Conservation (phyloP, 2,113 vertebrate species). For the Rhea pennata region DNA sequence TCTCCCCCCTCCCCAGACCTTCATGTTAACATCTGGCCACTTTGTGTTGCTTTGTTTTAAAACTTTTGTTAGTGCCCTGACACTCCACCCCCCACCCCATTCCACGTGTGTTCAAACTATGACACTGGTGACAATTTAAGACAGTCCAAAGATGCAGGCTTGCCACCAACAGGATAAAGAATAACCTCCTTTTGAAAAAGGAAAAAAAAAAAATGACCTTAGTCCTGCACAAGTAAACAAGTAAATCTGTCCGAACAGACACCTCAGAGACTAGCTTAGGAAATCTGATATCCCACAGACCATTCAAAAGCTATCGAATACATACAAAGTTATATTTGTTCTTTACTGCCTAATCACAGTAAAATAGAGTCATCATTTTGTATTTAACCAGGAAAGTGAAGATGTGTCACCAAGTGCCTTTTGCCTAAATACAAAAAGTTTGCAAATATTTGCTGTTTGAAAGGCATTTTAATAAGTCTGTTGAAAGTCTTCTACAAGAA, state of each 20-base stretch:
- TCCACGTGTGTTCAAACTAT: not conserved
- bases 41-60: not conserved
- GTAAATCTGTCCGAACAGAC: not conserved
- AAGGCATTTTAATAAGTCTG: constrained; percentile 1
- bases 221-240: not conserved
- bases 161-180: not conserved
- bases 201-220: not conserved
- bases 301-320: not conserved
- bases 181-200: not conserved
- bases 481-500: not conserved
- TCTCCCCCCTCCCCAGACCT: not conserved
- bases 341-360: not conserved
- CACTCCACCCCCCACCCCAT: accelerated
- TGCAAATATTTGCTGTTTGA: not conserved
- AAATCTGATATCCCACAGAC: not conserved
- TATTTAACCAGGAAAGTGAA: not conserved
- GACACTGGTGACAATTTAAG: not conserved
- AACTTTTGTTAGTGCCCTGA: accelerated
- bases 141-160: not conserved
- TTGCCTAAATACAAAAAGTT: not conserved
- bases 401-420: not conserved
- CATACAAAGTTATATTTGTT: not conserved
- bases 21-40: not conserved
- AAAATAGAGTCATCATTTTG: not conserved
- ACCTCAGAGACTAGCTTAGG: not conserved